phyloP scores from a whole-genome alignment of 2,888 invertebrate genomes.

The Drosophila ustulata region DNA sequence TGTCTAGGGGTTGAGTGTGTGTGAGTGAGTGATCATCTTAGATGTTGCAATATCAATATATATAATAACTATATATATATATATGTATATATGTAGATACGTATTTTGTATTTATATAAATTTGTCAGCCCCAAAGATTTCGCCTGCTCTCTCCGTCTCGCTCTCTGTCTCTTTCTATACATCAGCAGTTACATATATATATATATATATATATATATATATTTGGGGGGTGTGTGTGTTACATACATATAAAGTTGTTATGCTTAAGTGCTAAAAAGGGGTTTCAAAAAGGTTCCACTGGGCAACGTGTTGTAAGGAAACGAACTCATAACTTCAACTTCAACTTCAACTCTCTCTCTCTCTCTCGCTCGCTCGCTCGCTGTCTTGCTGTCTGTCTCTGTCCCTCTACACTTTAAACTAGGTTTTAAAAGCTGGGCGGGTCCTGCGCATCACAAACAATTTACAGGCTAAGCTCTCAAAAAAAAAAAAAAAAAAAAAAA shows the following conservation, averaged over 20 bases:
- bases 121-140: slow-evolving; percentile 50
- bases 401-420: slow-evolving; percentile 47
- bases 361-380: slow-evolving; percentile 7
- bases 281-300: slow-evolving; percentile 41
- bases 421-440: slow-evolving; percentile 67
- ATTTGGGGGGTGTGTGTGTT: slow-evolving; percentile 19
- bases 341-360: no score
- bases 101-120: slow-evolving; percentile 34
- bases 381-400: slow-evolving; percentile 15
- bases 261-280: slow-evolving; percentile 55
- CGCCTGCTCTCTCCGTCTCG: slow-evolving; percentile 9
- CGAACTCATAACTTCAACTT: slow-evolving; percentile 21
- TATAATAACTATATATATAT: slow-evolving; percentile 55
- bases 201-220: slow-evolving; percentile 18
- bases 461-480: slow-evolving; percentile 46
- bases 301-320: slow-evolving; percentile 51
- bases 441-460: slow-evolving; percentile 61
- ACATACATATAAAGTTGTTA: slow-evolving; percentile 50
- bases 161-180: slow-evolving; percentile 22
- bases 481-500: slow-evolving; percentile 32
- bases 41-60: slow-evolving; percentile 65
- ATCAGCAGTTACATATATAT: slow-evolving; percentile 31
- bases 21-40: slow-evolving; percentile 64
- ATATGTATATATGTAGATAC: slow-evolving; percentile 27
- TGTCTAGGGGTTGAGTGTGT: slow-evolving; percentile 31